These are phyloP conservation scores for Sciurus niger DNA, from an alignment of 2,113 vertebrate species.

Conservation along the genomic window DNA sequence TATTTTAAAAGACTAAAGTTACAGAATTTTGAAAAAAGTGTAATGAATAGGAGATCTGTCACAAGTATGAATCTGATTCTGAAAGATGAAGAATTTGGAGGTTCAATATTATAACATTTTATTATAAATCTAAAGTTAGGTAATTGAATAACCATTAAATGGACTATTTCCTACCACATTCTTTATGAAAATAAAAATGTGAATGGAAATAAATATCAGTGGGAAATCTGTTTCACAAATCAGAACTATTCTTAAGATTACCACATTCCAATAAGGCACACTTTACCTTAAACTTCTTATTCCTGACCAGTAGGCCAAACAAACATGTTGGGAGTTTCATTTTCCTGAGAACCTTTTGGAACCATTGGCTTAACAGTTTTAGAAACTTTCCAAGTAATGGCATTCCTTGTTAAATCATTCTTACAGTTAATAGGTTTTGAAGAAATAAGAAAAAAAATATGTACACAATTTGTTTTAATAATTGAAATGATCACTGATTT, in stretches of 20 bases:
- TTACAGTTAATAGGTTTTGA: neutral
- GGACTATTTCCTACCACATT: neutral
- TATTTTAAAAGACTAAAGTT: neutral
- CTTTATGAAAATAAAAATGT: neutral
- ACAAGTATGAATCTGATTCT: neutral
- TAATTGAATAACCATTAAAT: neutral
- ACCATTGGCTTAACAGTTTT: neutral
- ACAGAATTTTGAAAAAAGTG: neutral
- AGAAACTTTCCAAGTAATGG: neutral
- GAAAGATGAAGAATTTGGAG: neutral
- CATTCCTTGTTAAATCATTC: neutral
- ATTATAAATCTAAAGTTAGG: neutral
- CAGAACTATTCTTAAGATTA: neutral
- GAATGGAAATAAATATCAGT: neutral
- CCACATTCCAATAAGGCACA: neutral
- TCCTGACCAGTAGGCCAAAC: neutral
- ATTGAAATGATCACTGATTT: neutral
- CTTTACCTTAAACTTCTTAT: neutral
- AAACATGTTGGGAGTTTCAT: neutral
- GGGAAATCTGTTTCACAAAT: neutral
- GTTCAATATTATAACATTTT: neutral
- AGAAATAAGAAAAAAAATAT: neutral
- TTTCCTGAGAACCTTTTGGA: neutral
- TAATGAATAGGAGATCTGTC: neutral
- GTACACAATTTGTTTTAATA: neutral